Evolutionary conservation across 2,797 vertebrate genomes (phyloP).

Genomic region (Eulemur coronatus): DNA sequence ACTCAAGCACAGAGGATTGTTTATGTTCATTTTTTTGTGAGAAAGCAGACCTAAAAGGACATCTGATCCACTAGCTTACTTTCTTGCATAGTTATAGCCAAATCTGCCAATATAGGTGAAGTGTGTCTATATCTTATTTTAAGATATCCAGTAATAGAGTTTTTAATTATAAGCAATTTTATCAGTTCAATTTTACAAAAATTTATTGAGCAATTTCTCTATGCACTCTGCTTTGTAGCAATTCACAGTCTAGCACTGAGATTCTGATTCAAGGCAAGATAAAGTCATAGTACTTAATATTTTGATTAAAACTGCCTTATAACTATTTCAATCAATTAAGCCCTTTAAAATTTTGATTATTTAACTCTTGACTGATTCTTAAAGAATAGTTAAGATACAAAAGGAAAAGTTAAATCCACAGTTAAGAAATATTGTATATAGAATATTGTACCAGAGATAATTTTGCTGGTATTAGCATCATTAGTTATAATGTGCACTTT

Average conservation of each 20-base stretch:
- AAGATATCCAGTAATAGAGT: not conserved
- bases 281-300: not conserved
- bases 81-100: not conserved
- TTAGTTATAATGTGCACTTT: not conserved
- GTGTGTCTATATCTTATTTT: not conserved
- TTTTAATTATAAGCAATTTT: not conserved
- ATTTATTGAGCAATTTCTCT: not conserved
- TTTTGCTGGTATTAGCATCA: not conserved
- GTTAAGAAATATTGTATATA: not conserved
- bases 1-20: not conserved
- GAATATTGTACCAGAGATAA: not conserved
- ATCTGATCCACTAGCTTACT: not conserved
- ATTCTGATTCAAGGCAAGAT: not conserved
- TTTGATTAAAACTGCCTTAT: conserved; percentile 22
- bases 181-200: not conserved
- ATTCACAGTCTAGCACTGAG: not conserved
- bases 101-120: not conserved
- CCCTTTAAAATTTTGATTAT: not conserved
- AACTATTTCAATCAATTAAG: not conserved
- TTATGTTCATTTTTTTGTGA: conserved; percentile 20
- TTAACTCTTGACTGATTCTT: not conserved
- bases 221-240: not conserved
- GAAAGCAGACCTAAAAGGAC: not conserved
- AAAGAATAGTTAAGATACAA: not conserved
- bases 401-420: not conserved